Base-by-base conservation (phyloP, 2,113 vertebrate genomes). In the Actenoides hombroni region DNA sequence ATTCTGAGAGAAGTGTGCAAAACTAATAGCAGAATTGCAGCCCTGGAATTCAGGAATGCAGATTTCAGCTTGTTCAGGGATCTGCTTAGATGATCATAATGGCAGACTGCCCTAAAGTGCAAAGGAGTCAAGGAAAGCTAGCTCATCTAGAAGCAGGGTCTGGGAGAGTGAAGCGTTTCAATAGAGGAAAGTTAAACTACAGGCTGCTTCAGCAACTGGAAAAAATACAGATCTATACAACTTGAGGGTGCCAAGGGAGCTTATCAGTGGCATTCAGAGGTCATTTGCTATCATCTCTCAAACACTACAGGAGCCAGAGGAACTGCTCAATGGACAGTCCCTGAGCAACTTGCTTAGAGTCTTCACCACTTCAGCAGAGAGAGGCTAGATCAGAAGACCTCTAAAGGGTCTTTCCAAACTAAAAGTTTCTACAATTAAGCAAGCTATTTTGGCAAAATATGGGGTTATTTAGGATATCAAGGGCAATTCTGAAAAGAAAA, bases 191-290 rank as follows among this genome's bases (percentile, higher is more conserved):
- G 39, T 11, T 26, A 17, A 53, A 48, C 19, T 48, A 74, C 16
- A 79, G 60, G 60, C 5, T 31, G 10, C 24, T 65, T 54, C 15
- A 65, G 28, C 44, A 90, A 60, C 48, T 8, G 29, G 56, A 24
- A 19, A 49, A 7, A 56, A 6, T 4, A 39, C 14, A 37, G 20
- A 14, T 17, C n/a, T 4, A 0, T 23, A 9, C 0, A 11, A 40
- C 20, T 21, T 33, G 4, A 51, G 7, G 16, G 20, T 33, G 44
- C 23, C 60, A 48, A 83, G 21, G 17, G 53, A 48, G 29, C 2
- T 69, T 78, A 3, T n/a, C 54, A 26, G 0, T 37, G 37, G 39
- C 23, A 24, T 1, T 53, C 39, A 29, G 23, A 83, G 6, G 48
- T 12, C 44, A 54, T 79, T 37, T 23, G 14, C 25, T 26, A 4